phyloP scores from a whole-genome alignment of 2,888 invertebrate species.

The Coecobrya sp. region DNA sequence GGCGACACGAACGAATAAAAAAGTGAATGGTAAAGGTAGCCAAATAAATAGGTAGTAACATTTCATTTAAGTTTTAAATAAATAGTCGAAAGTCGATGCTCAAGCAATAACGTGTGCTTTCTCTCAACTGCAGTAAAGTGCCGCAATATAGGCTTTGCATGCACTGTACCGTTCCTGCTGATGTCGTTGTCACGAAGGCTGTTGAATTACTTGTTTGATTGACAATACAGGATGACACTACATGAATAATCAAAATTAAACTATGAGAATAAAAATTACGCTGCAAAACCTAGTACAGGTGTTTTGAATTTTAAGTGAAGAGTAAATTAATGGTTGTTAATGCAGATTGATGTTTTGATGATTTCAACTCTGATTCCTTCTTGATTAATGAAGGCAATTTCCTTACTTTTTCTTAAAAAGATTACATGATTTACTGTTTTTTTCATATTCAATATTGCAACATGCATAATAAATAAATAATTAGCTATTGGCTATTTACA shows the following conservation, averaged over 20 bases:
- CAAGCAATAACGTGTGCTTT: neutral
- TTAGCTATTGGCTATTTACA: too few relatives aligned
- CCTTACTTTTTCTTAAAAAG: too few relatives aligned
- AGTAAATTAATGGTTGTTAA: too few relatives aligned
- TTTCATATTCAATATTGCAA: too few relatives aligned
- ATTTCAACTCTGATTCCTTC: too few relatives aligned
- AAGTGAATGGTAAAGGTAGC: constrained; percentile 46
- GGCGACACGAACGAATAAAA: neutral
- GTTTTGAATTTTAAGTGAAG: too few relatives aligned
- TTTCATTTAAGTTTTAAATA: neutral
- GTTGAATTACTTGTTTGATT: constrained; percentile 6
- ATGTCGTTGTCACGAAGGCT: constrained; percentile 11
- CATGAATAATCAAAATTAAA: neutral
- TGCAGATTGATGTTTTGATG: too few relatives aligned
- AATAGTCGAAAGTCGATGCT: neutral
- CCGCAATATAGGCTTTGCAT: neutral
- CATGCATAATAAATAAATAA: too few relatives aligned
- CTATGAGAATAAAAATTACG: neutral
- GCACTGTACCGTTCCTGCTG: neutral
- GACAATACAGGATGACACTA: neutral
- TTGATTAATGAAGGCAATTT: too few relatives aligned
- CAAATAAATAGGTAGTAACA: neutral
- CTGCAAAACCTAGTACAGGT: neutral
- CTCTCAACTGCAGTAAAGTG: neutral
- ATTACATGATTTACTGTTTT: too few relatives aligned